Evolutionary conservation across 92 coral and sea anemone genomes (phyloP), one percentile per base, ranked within the genome.

Genomic region (Blastomussa wellsi): DNA sequence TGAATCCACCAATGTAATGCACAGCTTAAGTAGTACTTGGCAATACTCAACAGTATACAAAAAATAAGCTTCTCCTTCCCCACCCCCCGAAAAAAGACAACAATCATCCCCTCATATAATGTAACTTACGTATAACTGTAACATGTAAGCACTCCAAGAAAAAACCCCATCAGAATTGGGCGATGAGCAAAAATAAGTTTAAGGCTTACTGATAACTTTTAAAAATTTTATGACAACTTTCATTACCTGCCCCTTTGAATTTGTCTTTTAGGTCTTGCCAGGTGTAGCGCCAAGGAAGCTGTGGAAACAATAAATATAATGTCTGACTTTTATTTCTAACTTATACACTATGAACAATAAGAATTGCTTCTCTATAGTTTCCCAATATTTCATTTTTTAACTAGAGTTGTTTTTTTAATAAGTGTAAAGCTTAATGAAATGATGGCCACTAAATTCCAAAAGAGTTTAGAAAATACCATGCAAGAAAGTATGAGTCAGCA

Each of bases 201-300:
- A n/a, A n/a, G n/a, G n/a, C n/a, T 44, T 44, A 44, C 7, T 44
- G 49, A 44, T 44, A 44, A 3, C 11, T 44, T 3, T 39, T 39
- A 39, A 0, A 44, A 44, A 8, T 44, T n/a, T n/a, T n/a, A n/a
- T n/a, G n/a, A n/a, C n/a, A 57, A 22, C 29, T 24, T n/a, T n/a
- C 1, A 31, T 59, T 78, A 91, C 98, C 98, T 85, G 98, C 98
- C 60, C 93, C 92, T 88, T 95, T 89, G 82, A 96, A 96, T 79
- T 96, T 94, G 90, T 96, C 98, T 84, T 96, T 96, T 33, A 96
- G 84, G 89, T 96, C 98, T 82, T 96, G 98, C 98, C 98, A 96
- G 0, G 96, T 92, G 82, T 84, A 95, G 57, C 93, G 95, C 98
- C 98, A 96, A 12, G 98, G 98, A 87, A 96, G 98, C 98, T 96